Evolutionary conservation across 2,888 invertebrate species (phyloP), one percentile per base, ranked within the genome.

Genomic region (Polymixis lichenea): DNA sequence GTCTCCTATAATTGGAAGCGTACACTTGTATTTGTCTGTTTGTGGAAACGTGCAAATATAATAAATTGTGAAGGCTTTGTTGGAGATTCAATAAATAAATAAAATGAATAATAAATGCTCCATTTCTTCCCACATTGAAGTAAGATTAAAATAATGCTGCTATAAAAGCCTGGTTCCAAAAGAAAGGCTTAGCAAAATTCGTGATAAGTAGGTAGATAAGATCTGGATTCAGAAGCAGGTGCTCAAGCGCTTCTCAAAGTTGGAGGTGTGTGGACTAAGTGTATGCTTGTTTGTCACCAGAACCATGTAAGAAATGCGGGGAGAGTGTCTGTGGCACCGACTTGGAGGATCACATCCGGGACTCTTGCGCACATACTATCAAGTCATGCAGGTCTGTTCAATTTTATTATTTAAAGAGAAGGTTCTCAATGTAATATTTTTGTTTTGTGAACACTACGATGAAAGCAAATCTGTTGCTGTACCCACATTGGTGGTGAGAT

Each of bases 331-430:
- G 96, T 83, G 95, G 96, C 0, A 94, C 95, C 0, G 97, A 97
- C 86, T 83, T 97, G 80, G 95, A 95, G 62, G 95, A 95, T 78
- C 97, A 97, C 89, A 92, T 97, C 88, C 91, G 97, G 38, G 96
- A 97, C 86, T 95, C 96, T 0, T 97, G 97, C 88, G 95, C 95
- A 0, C 95, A 96, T 85, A 97, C 97, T 22, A 94, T 97, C 85
- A 93, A 97, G 86, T 92, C 97, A 2, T 98, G 98, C 95, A 96
- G 97, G 92, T 98, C 94, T 68, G 58, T 64, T 64, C 9, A 32
- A 32, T 58, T 73, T 74, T 32, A 17, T n/a, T 55, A 32, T 55
- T 32, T 66, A 15, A 28, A 19, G 8, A 8, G 2, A 22, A n/a
- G 11, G n/a, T n/a, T 38, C 0, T 5, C 8, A 19, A 13, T 22